Evolutionary conservation across 1,140 invertebrate genomes (phyloP), one percentile per base, ranked within the genome.

Genomic region (Camponotus floridanus): DNA sequence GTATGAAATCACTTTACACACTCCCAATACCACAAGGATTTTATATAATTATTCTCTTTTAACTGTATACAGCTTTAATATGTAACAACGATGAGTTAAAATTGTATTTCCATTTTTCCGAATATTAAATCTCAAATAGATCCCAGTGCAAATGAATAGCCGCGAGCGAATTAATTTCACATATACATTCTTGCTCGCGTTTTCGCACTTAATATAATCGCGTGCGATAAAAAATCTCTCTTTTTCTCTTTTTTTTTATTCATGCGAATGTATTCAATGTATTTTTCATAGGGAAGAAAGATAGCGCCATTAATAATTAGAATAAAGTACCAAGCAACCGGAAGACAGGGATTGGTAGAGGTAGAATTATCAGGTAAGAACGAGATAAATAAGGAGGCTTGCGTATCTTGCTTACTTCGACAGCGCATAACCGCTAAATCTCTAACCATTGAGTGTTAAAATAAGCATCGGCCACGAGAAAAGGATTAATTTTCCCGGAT

Each of bases 401-500:
- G 67, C 26, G 62, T 70, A 83, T 70, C 68, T 83, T 48, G 68
- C 55, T 39, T 57, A 31, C 79, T 74, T 61, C 39, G 79, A 61
- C 68, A 61, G 68, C 36, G 79, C 79, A 36, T 78, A 85, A 76
- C 73, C 61, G 61, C 48, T 78, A 65, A 76, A 64, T 59, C 42
- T 64, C 45, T 76, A 84, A 84, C 31, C 57, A 13, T 1, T 59
- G 42, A 84, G 61, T 42, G 45, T 78, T 78, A 64, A 76, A 78
- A 78, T 31, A 59, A 59, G 55, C 65, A 61, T 15, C 36, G 18
- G 55, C 55, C 15, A n/a, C 5, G 67, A 73, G 79, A 61, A 21
- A 45, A 74, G 26, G 39, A 83, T 83, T 83, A 74, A 55, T 86
- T 85, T 85, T 55, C 51, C 48, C 76, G 62, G 57, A 85, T 48